These are phyloP conservation scores for Sebastes jordani DNA, from an alignment of 2,797 vertebrate species.

Conservation along the genomic window DNA sequence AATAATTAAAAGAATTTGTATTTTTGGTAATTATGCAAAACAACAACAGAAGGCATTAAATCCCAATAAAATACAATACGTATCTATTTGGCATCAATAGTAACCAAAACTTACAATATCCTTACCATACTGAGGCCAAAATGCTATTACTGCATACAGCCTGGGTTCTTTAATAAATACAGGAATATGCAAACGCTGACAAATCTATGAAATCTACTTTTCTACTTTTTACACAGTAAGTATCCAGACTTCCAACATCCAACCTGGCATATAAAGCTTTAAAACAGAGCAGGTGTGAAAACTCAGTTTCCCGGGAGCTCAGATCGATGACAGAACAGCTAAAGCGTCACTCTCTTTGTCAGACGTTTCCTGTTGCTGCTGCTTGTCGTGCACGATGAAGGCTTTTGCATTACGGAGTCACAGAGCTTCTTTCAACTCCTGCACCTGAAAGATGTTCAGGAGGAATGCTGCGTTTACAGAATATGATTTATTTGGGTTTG, in stretches of 20 bases:
- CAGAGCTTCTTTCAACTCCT: too few species aligned
- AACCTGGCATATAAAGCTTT: background rate
- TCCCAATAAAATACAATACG: background rate
- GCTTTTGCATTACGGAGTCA: too few species aligned
- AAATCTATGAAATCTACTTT: background rate
- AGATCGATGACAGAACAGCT: background rate
- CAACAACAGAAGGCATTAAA: too few species aligned
- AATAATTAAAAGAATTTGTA: background rate
- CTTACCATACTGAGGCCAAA: background rate
- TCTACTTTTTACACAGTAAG: too few species aligned
- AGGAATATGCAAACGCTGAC: background rate
- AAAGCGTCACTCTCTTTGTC: constrained; percentile 30
- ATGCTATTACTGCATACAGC: background rate
- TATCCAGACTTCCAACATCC: background rate
- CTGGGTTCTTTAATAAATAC: background rate
- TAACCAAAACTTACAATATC: background rate
- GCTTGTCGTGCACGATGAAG: too few species aligned
- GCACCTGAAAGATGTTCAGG: background rate
- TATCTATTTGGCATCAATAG: background rate
- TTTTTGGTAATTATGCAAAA: background rate
- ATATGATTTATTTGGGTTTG: background rate
- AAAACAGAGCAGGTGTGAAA: background rate
- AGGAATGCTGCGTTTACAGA: background rate
- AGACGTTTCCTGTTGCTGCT: constrained; percentile 18
- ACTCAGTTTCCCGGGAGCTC: background rate